A percentile compares a stretch with the other conserved stretches of the same genome.
These are phyloP conservation scores for Drosophila subquinaria DNA, from an alignment of 2,888 invertebrate genomes.

Conservation along the genomic window DNA sequence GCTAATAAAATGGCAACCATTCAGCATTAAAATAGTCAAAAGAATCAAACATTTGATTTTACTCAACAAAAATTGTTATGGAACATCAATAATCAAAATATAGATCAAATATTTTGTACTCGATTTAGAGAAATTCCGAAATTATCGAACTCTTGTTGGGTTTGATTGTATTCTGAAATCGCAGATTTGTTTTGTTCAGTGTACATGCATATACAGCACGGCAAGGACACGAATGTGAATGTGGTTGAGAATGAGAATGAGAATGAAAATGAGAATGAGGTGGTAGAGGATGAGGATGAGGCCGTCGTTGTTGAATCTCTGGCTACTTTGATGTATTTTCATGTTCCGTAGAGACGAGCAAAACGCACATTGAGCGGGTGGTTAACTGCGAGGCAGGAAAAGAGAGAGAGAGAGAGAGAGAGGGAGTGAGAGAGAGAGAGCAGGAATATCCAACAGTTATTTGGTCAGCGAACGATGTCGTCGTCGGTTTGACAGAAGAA, in stretches of 20 bases:
- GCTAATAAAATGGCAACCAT: too few species aligned
- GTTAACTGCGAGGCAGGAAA: background rate
- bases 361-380: constrained; percentile 45
- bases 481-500: constrained; percentile 13
- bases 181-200: background rate
- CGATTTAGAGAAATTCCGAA: too few species aligned
- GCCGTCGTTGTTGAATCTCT: constrained; percentile 39
- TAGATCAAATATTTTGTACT: too few species aligned
- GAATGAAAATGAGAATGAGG: background rate
- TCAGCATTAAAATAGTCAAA: too few species aligned
- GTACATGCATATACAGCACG: background rate
- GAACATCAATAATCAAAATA: too few species aligned
- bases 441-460: constrained; percentile 7
- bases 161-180: too few species aligned
- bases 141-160: too few species aligned
- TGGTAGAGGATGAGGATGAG: constrained; percentile 25
- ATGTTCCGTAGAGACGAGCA: constrained; percentile 70
- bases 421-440: too few species aligned
- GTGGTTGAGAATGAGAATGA: background rate
- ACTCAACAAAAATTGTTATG: too few species aligned
- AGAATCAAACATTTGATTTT: too few species aligned
- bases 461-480: constrained; percentile 40
- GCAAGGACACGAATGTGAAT: constrained; percentile 11
- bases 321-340: constrained; percentile 79
- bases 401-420: background rate